Base-by-base conservation (phyloP, 35 echinoderm and acorn worm genomes). In the Stichopus chloronotus region DNA sequence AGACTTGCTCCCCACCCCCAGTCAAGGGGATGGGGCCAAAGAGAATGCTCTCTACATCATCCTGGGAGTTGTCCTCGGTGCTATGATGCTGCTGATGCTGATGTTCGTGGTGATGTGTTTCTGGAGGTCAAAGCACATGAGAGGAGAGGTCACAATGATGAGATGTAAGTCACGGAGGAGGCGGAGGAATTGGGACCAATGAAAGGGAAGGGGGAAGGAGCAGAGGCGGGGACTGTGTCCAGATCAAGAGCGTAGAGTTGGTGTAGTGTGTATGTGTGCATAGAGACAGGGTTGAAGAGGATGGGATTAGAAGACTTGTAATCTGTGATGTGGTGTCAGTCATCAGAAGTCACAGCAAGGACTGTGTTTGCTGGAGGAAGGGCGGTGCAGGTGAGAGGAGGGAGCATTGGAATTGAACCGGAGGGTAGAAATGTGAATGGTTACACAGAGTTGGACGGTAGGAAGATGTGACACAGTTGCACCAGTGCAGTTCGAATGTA, bases 51-150 rank as follows among this genome's bases (percentile, higher is more conserved):
- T 99, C 9, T 96, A 99, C 92, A 94, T 99, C 60, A 93, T 87
- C 43, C 88, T 99, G 56, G 97, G 97, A 0, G 93, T 99, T 2
- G 92, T 99, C 8, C 91, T 99, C 13, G 97, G 95, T 56, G 92
- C 91, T 5, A 96, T 99, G 92, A 58, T 99, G 20, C 92, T 99
- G 3, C 86, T 96, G 14, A 92, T 99, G 22, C 92, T 95, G 63
- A 94, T 99, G 92, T 99, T 99, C 63, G 82, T 87, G 53, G 97
- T 92, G 7, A 96, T 99, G 97, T 99, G 97, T 86, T 90, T 96
- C 59, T 96, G 95, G 97, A 57, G 95, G 55, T 94, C 97, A 55
- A 95, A 96, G 78, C 97, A 92, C 22, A 78, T 93, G 63, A 95
- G 92, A 80, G 94, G 92, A 76, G 92, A 97, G 16, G 78, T 93